Evolutionary conservation across 2,797 vertebrate genomes (phyloP).

Genomic region (Sebastes minor): DNA sequence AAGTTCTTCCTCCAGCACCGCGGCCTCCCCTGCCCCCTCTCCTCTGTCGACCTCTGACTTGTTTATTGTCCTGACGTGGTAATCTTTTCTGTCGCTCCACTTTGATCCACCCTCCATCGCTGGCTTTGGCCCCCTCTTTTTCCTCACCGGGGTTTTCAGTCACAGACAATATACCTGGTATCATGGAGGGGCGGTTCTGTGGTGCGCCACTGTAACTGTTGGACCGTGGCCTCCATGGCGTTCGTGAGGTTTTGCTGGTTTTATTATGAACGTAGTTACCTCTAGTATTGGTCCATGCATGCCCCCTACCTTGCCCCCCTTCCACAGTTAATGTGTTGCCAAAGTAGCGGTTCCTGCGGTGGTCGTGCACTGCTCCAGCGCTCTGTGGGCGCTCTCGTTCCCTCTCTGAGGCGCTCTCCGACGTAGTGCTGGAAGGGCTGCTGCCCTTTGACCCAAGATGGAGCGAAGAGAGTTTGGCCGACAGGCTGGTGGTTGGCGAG

Average conservation of each 20-base stretch:
- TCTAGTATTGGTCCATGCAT: constrained; percentile 62
- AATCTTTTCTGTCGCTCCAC: constrained; percentile 90
- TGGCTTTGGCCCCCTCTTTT: constrained; percentile 82
- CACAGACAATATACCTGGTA: constrained; percentile 88
- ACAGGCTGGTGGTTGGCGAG: constrained; percentile 86
- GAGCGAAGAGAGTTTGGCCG: constrained; percentile 86
- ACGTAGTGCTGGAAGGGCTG: constrained; percentile 92
- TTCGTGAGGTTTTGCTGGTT: constrained; percentile 60
- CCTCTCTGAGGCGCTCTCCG: constrained; percentile 86
- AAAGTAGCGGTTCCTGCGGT: constrained; percentile 70
- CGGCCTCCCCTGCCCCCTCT: constrained; percentile 80
- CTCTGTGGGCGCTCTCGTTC: constrained; percentile 80
- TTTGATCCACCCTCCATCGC: constrained; percentile 93
- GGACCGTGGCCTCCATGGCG: constrained; percentile 69
- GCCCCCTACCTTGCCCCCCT: constrained; percentile 63
- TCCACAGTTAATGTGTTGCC: constrained; percentile 61
- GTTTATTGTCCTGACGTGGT: constrained; percentile 84
- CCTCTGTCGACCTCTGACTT: constrained; percentile 83
- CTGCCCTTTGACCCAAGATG: constrained; percentile 94
- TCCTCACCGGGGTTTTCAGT: constrained; percentile 64
- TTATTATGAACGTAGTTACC: constrained; percentile 58
- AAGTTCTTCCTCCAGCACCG: constrained; percentile 77
- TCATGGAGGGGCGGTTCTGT: constrained; percentile 67
- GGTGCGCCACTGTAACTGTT: constrained; percentile 56
- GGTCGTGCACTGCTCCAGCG: constrained; percentile 63